Evolutionary conservation across 2,113 vertebrate species (phyloP), one percentile per base, ranked within the genome.

Genomic region (Pluvialis apricaria): DNA sequence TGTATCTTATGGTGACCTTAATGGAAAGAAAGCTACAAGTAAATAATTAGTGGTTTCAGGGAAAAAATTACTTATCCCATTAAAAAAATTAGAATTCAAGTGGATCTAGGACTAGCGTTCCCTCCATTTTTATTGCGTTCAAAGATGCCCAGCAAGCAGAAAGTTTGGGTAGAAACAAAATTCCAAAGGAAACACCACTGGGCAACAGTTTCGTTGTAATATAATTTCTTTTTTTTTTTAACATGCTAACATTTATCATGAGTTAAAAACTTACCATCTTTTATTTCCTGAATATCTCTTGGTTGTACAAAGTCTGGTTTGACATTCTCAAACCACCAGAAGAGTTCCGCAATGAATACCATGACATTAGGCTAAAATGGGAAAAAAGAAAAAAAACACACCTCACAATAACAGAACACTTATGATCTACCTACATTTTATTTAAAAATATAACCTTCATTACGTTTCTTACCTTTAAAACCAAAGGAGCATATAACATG

Each of bases 241-340:
- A 54, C 10, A 49, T 1, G 1, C 34, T 54, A 12, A 36, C 10
- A 10, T 16, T 21, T 36, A 45, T 5, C 8, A 34, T 8, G 22
- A 25, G 8, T 28, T 11, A 40, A 70, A 73, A 31, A 76, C 98
- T 94, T 89, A 99, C 99, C 99, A 36, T 99, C 99, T 97, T 98
- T 99, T 94, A 98, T 97, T 79, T 99, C 99, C 92, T 99, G 99
- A 47, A 98, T 89, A 71, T 99, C 99, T 91, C 99, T 98, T 47
- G 99, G 99, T 34, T 99, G 99, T 3, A 99, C 99, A 22, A 99
- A 99, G 52, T 99, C 99, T 21, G 99, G 99, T 86, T 98, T 99
- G 88, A 99, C 99, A 8, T 98, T 98, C 95, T 99, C 99, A 96
- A 99, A 99, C 99, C 99, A 99, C 99, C 99, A 99, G 96, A 99